Conservation (phyloP, 2,888 invertebrate species). For the Drepanosiphum platanoidis region DNA sequence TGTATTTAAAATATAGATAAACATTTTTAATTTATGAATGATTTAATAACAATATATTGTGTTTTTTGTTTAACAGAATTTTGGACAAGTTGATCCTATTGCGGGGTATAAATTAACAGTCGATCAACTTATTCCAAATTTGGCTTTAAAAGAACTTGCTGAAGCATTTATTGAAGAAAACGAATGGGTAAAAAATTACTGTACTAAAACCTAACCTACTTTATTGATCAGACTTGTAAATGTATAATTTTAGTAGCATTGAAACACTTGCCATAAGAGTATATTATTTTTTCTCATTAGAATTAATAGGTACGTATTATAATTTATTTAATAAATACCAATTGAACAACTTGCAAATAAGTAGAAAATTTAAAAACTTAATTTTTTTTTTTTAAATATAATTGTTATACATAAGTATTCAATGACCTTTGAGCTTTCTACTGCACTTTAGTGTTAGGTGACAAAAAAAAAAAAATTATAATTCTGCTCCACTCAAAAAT, state of each 20-base stretch:
- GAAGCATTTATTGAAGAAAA: constrained; percentile 95
- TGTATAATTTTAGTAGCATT: not conserved
- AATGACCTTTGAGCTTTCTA: not conserved
- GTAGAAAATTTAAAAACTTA: too few relatives aligned
- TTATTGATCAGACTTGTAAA: not conserved
- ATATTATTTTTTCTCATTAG: not conserved
- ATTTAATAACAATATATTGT: not conserved
- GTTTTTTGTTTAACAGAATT: constrained; percentile 73
- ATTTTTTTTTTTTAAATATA: too few relatives aligned
- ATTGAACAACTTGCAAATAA: too few relatives aligned
- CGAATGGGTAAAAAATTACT: constrained; percentile 82
- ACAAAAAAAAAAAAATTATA: not conserved
- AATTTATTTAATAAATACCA: too few relatives aligned
- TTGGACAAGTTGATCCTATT: constrained; percentile 99
- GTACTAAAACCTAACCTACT: not conserved
- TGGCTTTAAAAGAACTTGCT: constrained; percentile 99
- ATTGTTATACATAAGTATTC: not conserved
- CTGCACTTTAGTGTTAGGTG: not conserved
- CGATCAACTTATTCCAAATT: constrained; percentile 96
- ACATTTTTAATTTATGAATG: not conserved
- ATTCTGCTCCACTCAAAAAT: not conserved
- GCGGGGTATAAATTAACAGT: constrained; percentile 94
- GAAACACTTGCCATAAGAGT: not conserved
- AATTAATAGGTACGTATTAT: not conserved
- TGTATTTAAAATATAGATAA: too few relatives aligned